These are phyloP conservation scores for Euproctis similis DNA, from an alignment of 2,888 invertebrate species.

Conservation along the genomic window DNA sequence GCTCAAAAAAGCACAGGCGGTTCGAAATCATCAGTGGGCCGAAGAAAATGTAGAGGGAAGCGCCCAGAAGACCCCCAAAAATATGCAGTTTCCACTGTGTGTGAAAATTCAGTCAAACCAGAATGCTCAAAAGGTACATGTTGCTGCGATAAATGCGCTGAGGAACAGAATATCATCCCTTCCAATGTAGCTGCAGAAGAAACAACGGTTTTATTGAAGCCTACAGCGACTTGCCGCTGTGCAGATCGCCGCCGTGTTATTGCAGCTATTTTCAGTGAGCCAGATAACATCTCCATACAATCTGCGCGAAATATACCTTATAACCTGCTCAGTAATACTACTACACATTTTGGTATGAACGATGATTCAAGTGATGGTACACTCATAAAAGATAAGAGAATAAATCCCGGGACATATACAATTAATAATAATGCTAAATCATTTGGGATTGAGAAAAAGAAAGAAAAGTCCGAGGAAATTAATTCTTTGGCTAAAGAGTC, in stretches of 20 bases:
- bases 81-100: neutral
- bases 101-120: neutral
- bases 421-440: neutral
- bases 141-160: neutral
- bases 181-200: neutral
- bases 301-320: neutral
- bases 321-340: neutral
- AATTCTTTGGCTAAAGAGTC: neutral
- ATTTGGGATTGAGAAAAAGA: neutral
- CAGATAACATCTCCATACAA: constrained; percentile 1
- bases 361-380: neutral
- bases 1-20: neutral
- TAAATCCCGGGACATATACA: neutral
- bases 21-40: neutral
- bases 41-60: neutral
- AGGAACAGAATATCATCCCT: neutral
- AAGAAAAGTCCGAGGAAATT: neutral
- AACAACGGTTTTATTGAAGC: constrained; percentile 1
- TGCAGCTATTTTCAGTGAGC: constrained; percentile 7
- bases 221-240: neutral
- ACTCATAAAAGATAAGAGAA: neutral
- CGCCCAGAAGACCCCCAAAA: neutral
- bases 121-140: neutral
- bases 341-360: neutral
- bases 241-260: constrained; percentile 4